Percentiles rank a stretch among this genome's conserved stretches.
Conservation (phyloP, 1,140 invertebrate species). For the Uloborus diversus region DNA sequence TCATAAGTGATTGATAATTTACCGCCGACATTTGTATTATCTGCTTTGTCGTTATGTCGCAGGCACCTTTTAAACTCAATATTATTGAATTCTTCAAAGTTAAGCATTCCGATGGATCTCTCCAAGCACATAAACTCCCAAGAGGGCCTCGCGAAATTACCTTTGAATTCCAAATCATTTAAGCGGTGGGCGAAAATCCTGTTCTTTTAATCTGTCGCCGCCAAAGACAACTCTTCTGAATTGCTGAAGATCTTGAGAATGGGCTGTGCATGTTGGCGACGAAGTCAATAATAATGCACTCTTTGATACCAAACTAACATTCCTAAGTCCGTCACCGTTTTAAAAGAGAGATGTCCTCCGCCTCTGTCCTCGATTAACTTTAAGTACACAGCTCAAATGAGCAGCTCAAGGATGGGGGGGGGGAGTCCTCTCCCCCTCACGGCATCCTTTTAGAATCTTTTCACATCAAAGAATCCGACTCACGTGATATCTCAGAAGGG, state of each 20-base stretch:
- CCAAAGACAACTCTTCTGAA: conserved; percentile 13
- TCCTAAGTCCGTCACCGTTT: conserved; percentile 36
- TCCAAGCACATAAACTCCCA: background rate
- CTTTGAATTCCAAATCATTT: conserved; percentile 42
- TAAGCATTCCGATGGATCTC: background rate
- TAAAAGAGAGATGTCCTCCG: conserved; percentile 15
- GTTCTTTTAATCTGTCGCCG: conserved; percentile 33
- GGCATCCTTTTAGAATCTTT: background rate
- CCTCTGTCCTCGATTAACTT: conserved; percentile 28
- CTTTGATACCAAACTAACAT: conserved; percentile 4
- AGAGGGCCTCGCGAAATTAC: background rate
- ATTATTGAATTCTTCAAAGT: conserved; percentile 42
- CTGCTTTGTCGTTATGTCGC: conserved; percentile 6
- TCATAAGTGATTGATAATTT: conserved; percentile 23
- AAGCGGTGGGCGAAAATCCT: conserved; percentile 9
- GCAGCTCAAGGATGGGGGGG: conserved; percentile 15
- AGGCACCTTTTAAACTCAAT: conserved; percentile 28
- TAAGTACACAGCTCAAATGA: conserved; percentile 40
- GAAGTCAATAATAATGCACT: background rate
- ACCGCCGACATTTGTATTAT: conserved; percentile 11
- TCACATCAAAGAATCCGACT: conserved; percentile 23
- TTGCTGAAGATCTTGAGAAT: background rate
- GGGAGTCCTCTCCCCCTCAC: background rate
- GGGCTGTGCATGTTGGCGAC: background rate
- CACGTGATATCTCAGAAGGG: conserved; percentile 21